Evolutionary conservation across 2,888 invertebrate genomes (phyloP).

Genomic region (Eristalinus sepulchralis): DNA sequence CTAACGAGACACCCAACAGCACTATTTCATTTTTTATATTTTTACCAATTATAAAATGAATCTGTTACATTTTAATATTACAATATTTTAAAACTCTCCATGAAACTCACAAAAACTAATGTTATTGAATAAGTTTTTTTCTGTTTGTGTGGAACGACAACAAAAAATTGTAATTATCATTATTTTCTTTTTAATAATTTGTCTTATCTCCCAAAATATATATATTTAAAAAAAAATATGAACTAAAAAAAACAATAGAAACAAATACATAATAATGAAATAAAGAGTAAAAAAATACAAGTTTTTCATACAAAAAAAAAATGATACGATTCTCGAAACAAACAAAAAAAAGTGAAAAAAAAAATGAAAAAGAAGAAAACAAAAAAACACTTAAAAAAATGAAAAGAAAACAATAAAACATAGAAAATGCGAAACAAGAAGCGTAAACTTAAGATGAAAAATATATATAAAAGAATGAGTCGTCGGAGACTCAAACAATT

Average conservation of each 20-base stretch:
- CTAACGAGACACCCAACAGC: neutral
- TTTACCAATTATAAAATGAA: neutral
- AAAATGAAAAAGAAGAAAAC: slow-evolving; percentile 26
- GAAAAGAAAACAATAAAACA: slow-evolving; percentile 36
- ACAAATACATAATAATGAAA: slow-evolving; percentile 61
- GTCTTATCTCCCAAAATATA: slow-evolving; percentile 17
- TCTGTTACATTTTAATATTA: neutral
- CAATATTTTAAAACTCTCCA: slow-evolving; percentile 8
- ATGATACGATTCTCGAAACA: slow-evolving; percentile 46
- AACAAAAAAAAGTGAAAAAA: slow-evolving; percentile 33
- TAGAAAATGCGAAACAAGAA: slow-evolving; percentile 35
- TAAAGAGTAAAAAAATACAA: slow-evolving; percentile 48
- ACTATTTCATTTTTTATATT: slow-evolving; percentile 5
- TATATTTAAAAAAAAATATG: slow-evolving; percentile 37
- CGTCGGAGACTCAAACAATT: slow-evolving; percentile 51
- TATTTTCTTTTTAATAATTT: slow-evolving; percentile 28
- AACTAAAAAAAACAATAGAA: slow-evolving; percentile 56
- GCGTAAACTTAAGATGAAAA: slow-evolving; percentile 55
- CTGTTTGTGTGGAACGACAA: slow-evolving; percentile 4
- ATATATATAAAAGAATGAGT: slow-evolving; percentile 56
- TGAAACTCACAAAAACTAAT: slow-evolving; percentile 27
- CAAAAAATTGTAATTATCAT: slow-evolving; percentile 15
- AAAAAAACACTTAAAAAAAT: neutral
- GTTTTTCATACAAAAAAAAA: slow-evolving; percentile 62
- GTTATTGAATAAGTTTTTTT: slow-evolving; percentile 29